Evolutionary conservation across 2,797 vertebrate species (phyloP).

Genomic region (Monodelphis domestica): DNA sequence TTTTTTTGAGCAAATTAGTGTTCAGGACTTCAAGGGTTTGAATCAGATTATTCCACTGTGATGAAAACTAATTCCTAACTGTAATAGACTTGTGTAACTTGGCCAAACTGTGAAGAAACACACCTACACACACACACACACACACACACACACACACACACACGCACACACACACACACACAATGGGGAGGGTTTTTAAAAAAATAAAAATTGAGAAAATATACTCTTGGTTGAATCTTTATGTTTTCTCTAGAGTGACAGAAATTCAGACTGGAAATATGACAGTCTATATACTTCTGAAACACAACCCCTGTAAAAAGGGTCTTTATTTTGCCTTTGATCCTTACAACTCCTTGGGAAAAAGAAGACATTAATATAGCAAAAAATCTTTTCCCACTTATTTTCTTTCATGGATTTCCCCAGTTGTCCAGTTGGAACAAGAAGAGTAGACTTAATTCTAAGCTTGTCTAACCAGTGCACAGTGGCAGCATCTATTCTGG

Average conservation of each 20-base stretch:
- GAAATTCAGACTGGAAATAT: slow-evolving; percentile 28
- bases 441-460: slow-evolving; percentile 15
- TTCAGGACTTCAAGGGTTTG: slow-evolving; percentile 62
- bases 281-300: neutral
- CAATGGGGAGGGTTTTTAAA: neutral
- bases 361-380: neutral
- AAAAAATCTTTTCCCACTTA: neutral
- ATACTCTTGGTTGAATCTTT: neutral
- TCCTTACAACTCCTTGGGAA: neutral
- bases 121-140: neutral
- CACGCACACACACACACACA: no score
- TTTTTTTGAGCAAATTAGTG: slow-evolving; percentile 73
- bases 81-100: neutral
- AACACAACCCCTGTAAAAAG: neutral
- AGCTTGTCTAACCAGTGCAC: slow-evolving; percentile 17
- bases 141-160: no score
- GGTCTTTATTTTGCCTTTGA: neutral
- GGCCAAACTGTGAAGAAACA: neutral
- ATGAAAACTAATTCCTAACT: slow-evolving; percentile 45
- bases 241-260: slow-evolving; percentile 18
- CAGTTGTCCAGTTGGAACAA: slow-evolving; percentile 35
- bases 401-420: slow-evolving; percentile 43
- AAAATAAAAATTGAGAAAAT: neutral
- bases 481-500: neutral
- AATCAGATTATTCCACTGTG: slow-evolving; percentile 57